Conservation (phyloP, 2,888 invertebrate genomes). For the Andrena bicolor region DNA sequence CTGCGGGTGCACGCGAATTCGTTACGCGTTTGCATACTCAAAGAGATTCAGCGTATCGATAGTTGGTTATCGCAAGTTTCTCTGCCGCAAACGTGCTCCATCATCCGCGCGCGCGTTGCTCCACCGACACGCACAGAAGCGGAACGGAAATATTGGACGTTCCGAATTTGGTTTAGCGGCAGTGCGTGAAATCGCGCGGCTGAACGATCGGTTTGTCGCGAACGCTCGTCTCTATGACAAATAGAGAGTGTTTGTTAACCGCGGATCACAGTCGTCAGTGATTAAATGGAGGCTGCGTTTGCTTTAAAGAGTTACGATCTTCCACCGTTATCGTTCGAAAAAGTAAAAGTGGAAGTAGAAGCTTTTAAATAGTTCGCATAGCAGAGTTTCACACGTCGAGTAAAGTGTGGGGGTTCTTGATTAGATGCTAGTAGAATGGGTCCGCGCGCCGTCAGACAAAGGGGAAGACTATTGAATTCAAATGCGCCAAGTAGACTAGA, state of each 20-base stretch:
- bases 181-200: constrained; percentile 35
- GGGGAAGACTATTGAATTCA: background rate
- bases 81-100: constrained; percentile 8
- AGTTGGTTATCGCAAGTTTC: background rate
- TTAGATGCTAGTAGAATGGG: no score
- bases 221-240: constrained; percentile 31
- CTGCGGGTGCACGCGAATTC: background rate
- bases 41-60: background rate
- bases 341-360: no score
- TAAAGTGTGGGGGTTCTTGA: no score
- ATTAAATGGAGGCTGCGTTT: constrained; percentile 25
- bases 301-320: constrained; percentile 3
- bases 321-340: background rate
- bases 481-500: background rate
- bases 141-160: constrained; percentile 19
- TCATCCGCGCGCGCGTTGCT: constrained; percentile 16
- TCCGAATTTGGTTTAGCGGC: constrained; percentile 34
- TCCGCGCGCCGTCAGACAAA: no score
- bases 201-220: constrained; percentile 10
- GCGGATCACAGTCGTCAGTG: constrained; percentile 33
- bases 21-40: background rate
- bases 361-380: no score
- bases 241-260: constrained; percentile 39
- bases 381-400: no score
- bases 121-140: background rate